Evolutionary conservation across 1,140 invertebrate genomes (phyloP).

Genomic region (Oncopodura yosiiana): DNA sequence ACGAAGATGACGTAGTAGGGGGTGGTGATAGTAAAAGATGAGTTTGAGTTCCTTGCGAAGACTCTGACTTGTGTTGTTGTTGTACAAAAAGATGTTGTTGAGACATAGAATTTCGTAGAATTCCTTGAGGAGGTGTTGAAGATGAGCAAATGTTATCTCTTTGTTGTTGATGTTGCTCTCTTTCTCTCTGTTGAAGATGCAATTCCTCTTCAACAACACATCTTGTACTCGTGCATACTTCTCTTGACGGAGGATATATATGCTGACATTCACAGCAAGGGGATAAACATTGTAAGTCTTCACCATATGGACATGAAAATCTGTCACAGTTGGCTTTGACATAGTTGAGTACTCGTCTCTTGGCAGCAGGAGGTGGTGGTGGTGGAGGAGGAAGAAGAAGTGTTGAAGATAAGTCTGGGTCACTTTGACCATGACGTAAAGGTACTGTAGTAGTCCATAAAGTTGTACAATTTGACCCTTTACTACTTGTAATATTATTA

Average conservation of each 20-base stretch:
- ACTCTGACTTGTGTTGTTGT: too few relatives aligned
- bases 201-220: too few relatives aligned
- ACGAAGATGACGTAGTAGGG: slow-evolving; percentile 11
- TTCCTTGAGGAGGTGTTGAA: slow-evolving; percentile 19
- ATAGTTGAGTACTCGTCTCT: slow-evolving; percentile 13
- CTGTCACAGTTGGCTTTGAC: slow-evolving; percentile 11
- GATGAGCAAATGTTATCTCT: too few relatives aligned
- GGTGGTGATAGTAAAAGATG: not conserved
- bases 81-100: too few relatives aligned
- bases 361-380: slow-evolving; percentile 17
- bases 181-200: too few relatives aligned
- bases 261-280: slow-evolving; percentile 25
- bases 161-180: too few relatives aligned
- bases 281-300: slow-evolving; percentile 21
- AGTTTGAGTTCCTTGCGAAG: slow-evolving; percentile 38
- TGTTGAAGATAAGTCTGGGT: slow-evolving; percentile 17
- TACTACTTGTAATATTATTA: too few relatives aligned
- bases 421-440: slow-evolving; percentile 26
- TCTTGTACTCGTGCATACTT: too few relatives aligned
- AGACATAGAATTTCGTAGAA: slow-evolving; percentile 21
- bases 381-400: slow-evolving; percentile 17
- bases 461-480: slow-evolving; percentile 4
- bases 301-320: not conserved
- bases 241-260: too few relatives aligned
- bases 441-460: too few relatives aligned